Evolutionary conservation across 2,888 invertebrate genomes (phyloP), one percentile per base, ranked within the genome.

Genomic region (Polyommatus icarus): DNA sequence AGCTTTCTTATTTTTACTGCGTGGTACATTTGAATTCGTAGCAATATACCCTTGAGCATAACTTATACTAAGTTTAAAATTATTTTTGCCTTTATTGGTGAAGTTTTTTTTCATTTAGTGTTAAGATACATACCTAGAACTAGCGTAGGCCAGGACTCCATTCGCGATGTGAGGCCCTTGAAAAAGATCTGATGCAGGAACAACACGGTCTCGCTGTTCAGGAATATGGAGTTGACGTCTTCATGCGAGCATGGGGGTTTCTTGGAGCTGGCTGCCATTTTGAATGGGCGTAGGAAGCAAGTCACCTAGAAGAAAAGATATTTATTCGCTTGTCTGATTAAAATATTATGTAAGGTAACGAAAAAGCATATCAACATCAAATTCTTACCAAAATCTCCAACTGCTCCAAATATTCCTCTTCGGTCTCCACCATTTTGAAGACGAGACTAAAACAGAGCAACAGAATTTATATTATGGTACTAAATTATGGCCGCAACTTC

Each of bases 101-200:
- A 5, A 54, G 50, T 8, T 10, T 40, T 10, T 40, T 36, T 15
- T 32, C 20, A 18, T 40, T 46, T 18, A 20, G 10, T 72, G 75
- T 29, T 3, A 75, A 18, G 29, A 54, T 18, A 29, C 90, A 95
- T 93, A 98, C 98, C 98, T 91, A 98, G 94, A 80, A 98, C 98
- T 81, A 98, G 95, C 7, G 98, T 98, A 71, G 98, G 98, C 98
- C 98, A 98, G 80, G 97, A 97, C 89, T 98, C 98, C 95, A 98
- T 96, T 79, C 98, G 95, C 0, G 98, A 98, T 6, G 97, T 98
- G 73, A 98, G 95, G 0, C 98, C 98, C 90, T 98, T 98, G 86
- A 98, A 95, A 91, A 98, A 98, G 85, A 98, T 98, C 94, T 98
- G 98, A 89, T 98, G 98, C 40, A 98, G 95, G 91, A 98, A 98